phyloP scores from a whole-genome alignment of 2,113 vertebrate genomes.

The Emydocephalus ijimae region DNA sequence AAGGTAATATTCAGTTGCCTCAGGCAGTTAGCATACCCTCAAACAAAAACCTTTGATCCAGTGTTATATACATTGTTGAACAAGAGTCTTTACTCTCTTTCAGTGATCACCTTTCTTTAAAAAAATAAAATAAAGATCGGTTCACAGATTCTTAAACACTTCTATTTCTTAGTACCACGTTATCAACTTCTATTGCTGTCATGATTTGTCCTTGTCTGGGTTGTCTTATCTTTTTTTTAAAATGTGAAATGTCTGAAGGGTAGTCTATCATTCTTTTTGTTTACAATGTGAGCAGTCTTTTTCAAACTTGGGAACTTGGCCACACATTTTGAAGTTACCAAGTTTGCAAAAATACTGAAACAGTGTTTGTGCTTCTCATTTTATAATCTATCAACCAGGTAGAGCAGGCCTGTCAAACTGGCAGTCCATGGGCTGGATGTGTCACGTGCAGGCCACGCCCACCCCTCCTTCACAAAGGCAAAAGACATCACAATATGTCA shows the following conservation, averaged over 20 bases:
- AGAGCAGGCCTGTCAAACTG: neutral
- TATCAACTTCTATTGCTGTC: neutral
- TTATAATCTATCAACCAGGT: neutral
- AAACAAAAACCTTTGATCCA: neutral
- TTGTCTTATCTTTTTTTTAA: neutral
- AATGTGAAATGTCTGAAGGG: neutral
- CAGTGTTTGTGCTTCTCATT: neutral
- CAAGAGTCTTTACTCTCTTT: neutral
- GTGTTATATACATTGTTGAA: neutral
- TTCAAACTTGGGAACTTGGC: neutral
- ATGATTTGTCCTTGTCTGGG: neutral
- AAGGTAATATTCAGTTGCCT: neutral
- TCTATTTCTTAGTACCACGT: neutral
- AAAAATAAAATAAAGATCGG: neutral
- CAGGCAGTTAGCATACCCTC: neutral
- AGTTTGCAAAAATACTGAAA: neutral
- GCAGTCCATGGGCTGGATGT: too few species aligned
- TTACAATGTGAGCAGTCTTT: neutral
- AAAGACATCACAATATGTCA: too few species aligned
- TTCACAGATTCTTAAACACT: neutral
- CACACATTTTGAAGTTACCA: neutral
- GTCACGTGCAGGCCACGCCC: too few species aligned
- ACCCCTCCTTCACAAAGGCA: too few species aligned
- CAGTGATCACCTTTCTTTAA: neutral
- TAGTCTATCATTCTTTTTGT: neutral